Conservation (phyloP, 2,888 invertebrate genomes). For the Drosophila helvetica region DNA sequence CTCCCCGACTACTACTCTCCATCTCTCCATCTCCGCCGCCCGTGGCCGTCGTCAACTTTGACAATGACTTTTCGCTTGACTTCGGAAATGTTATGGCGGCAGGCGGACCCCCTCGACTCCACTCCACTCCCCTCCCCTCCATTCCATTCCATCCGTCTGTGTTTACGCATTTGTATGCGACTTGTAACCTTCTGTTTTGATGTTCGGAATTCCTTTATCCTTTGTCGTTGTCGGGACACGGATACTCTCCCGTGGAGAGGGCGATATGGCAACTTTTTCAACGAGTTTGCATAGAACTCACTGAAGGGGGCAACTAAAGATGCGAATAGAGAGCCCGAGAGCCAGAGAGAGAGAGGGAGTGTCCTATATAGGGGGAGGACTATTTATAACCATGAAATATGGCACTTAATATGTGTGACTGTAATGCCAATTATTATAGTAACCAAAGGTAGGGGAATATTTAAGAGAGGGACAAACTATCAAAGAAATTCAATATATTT, state of each 20-base stretch:
- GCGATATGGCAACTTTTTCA: constrained; percentile 31
- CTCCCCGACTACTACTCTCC: background rate
- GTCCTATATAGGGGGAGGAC: no score
- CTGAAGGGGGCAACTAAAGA: background rate
- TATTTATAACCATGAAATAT: no score
- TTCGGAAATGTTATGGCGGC: constrained; percentile 60
- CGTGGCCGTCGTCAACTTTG: constrained; percentile 55
- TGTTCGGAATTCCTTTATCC: constrained; percentile 41
- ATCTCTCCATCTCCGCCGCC: background rate
- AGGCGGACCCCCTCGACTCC: background rate
- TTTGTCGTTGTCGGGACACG: constrained; percentile 6
- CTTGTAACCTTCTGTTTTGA: constrained; percentile 18
- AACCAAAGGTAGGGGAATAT: no score
- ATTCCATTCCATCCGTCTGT: constrained; percentile 12
- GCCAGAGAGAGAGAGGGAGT: no score
- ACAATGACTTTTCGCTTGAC: constrained; percentile 74
- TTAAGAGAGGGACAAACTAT: no score
- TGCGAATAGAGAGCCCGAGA: no score
- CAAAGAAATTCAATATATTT: no score
- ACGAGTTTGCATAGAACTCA: constrained; percentile 11
- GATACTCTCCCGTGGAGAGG: constrained; percentile 9
- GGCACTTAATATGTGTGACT: background rate
- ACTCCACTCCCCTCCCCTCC: background rate
- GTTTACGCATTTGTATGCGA: constrained; percentile 34
- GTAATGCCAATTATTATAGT: background rate